Conservation (phyloP, 2,888 invertebrate genomes). For the Pachymerium ferrugineum region DNA sequence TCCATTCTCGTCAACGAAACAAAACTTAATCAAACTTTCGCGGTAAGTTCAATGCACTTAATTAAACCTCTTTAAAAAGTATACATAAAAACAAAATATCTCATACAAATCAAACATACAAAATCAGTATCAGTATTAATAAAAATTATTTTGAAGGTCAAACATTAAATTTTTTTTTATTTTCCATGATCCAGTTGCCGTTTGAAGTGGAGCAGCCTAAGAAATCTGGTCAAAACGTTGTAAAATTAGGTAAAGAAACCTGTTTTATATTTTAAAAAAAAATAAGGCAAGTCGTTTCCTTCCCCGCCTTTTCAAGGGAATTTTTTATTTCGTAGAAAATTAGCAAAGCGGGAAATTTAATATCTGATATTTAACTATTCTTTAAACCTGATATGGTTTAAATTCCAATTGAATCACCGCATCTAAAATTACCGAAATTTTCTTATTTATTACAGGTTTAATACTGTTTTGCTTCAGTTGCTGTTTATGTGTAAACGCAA, state of each 20-base stretch:
- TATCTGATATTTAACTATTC: no score
- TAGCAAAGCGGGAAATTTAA: no score
- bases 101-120: no score
- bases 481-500: not conserved
- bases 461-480: not conserved
- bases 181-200: not conserved
- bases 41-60: not conserved
- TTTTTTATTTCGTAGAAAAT: no score
- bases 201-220: conserved; percentile 19
- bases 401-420: no score
- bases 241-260: not conserved
- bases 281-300: no score
- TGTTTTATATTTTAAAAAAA: not conserved
- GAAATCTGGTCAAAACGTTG: not conserved
- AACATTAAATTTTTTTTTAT: no score
- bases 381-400: no score
- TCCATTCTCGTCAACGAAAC: not conserved
- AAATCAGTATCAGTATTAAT: not conserved
- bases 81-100: not conserved
- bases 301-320: no score
- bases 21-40: conserved; percentile 1
- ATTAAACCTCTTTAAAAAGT: not conserved
- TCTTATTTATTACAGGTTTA: not conserved
- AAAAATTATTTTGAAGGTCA: no score
- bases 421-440: no score